Evolutionary conservation across 2,888 invertebrate genomes (phyloP).

Genomic region (Malacosoma neustria): DNA sequence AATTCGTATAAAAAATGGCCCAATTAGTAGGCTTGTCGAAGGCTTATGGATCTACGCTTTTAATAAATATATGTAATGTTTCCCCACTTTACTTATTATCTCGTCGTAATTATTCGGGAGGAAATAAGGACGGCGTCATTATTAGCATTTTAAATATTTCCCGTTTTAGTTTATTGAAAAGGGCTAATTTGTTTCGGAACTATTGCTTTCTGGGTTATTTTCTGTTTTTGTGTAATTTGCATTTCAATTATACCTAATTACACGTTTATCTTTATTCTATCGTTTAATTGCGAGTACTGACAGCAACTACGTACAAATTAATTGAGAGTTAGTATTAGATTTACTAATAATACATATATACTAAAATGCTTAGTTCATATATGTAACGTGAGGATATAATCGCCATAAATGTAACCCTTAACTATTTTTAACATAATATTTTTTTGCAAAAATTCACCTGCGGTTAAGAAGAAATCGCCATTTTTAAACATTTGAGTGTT

Average conservation of each 20-base stretch:
- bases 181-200: not conserved
- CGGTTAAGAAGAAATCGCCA: too few species aligned
- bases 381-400: too few species aligned
- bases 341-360: too few species aligned
- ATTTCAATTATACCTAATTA: not conserved
- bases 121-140: not conserved
- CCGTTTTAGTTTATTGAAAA: not conserved
- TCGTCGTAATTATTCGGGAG: slow-evolving; percentile 6
- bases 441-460: too few species aligned
- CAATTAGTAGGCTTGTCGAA: slow-evolving; percentile 21
- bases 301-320: too few species aligned
- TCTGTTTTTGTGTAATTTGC: not conserved
- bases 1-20: slow-evolving; percentile 23
- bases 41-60: slow-evolving; percentile 23
- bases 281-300: too few species aligned
- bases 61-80: slow-evolving; percentile 29
- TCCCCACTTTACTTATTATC: slow-evolving; percentile 32
- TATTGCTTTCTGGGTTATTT: not conserved
- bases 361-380: too few species aligned
- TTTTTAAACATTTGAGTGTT: too few species aligned
- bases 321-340: too few species aligned
- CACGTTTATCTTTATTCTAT: too few species aligned
- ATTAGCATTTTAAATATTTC: not conserved
- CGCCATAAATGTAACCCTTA: too few species aligned
- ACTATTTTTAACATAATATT: too few species aligned